phyloP scores from a whole-genome alignment of 2,113 vertebrate genomes.

The Gobio gobio region DNA sequence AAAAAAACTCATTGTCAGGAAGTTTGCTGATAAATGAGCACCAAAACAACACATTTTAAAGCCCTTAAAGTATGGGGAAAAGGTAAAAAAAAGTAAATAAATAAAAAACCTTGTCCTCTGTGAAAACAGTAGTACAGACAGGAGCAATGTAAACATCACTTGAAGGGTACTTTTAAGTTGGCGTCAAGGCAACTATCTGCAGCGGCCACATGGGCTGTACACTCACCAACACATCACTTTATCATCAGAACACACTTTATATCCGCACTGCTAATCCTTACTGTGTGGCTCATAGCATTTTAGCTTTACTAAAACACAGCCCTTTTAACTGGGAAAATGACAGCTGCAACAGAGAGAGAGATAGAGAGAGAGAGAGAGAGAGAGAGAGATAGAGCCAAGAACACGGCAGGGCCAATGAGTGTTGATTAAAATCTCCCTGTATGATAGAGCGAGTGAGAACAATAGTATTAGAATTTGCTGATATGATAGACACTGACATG shows the following conservation, averaged over 20 bases:
- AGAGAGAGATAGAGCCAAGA: conserved; percentile 1
- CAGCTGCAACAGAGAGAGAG: not conserved
- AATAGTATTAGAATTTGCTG: not conserved
- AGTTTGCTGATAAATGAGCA: not conserved
- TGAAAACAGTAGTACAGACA: conserved; percentile 49
- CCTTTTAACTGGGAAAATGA: conserved; percentile 15
- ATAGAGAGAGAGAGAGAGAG: too few species aligned
- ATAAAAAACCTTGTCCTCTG: not conserved
- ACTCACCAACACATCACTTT: conserved; percentile 45
- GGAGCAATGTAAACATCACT: conserved; percentile 58
- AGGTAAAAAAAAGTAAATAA: not conserved
- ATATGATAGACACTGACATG: not conserved
- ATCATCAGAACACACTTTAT: conserved; percentile 58
- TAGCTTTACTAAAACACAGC: not conserved
- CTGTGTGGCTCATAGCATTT: conserved; percentile 32
- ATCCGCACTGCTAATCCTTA: conserved; percentile 47
- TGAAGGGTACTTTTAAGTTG: conserved; percentile 59
- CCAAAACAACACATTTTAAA: conserved; percentile 26
- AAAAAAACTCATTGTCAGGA: not conserved
- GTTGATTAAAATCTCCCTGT: not conserved
- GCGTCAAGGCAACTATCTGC: conserved; percentile 39
- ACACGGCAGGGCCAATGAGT: too few species aligned
- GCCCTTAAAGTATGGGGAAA: not conserved
- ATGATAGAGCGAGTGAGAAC: not conserved
- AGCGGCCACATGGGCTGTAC: not conserved